Evolutionary conservation across 92 coral and sea anemone species (phyloP).

Genomic region (Porites cylindrica): DNA sequence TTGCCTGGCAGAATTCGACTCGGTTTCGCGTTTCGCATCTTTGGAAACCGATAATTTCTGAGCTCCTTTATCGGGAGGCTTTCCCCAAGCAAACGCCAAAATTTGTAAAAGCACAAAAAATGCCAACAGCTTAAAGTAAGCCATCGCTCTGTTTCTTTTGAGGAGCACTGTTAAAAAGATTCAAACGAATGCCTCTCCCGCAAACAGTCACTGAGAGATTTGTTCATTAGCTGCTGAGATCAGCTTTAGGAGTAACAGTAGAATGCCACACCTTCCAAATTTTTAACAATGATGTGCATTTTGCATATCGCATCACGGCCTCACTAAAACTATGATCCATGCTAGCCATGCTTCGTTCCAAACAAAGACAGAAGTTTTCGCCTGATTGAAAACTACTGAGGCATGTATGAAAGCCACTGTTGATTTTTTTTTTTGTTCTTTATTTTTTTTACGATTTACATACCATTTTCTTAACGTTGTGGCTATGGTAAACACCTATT

Average conservation of each 20-base stretch:
- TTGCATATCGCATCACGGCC: slow-evolving; percentile 42
- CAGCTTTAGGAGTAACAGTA: slow-evolving; percentile 22
- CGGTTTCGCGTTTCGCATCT: slow-evolving; percentile 14
- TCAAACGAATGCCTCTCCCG: neutral
- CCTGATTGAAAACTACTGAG: neutral
- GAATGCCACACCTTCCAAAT: slow-evolving; percentile 28
- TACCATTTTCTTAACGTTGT: neutral
- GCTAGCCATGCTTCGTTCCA: neutral
- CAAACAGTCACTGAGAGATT: neutral
- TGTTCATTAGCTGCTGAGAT: slow-evolving; percentile 16
- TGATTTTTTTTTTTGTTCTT: neutral
- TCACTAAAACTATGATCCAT: neutral
- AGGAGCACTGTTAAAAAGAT: neutral
- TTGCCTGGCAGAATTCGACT: neutral
- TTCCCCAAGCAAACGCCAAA: slow-evolving; percentile 33
- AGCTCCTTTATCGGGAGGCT: slow-evolving; percentile 58
- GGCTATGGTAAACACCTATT: neutral
- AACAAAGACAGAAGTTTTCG: neutral
- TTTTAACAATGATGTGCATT: slow-evolving; percentile 29
- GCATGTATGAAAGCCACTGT: neutral
- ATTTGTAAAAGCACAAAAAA: slow-evolving; percentile 48
- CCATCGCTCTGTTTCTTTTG: neutral
- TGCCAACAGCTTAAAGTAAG: neutral
- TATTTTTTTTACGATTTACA: neutral
- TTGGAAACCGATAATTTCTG: neutral